Conservation (phyloP, 2,113 vertebrate genomes). For the Megaceryle torquata region DNA sequence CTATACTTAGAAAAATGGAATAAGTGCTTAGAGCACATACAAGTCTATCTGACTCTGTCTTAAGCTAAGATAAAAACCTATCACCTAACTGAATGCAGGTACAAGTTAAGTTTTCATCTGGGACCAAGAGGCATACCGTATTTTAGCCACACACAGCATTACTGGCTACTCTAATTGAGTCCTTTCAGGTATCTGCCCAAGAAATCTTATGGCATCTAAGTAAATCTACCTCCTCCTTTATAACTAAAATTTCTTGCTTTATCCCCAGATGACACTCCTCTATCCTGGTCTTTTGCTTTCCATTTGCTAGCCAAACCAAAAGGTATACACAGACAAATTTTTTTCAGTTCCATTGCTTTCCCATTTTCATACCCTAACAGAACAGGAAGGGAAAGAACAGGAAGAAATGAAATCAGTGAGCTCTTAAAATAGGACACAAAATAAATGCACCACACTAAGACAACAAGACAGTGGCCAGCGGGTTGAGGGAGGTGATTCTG, state of each 20-base stretch:
- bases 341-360: background rate
- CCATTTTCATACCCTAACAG: fast-evolving
- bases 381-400: background rate
- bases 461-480: background rate
- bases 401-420: background rate
- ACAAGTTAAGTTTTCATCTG: background rate
- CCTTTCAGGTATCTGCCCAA: background rate
- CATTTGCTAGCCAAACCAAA: background rate
- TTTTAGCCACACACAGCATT: background rate
- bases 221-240: background rate
- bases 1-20: background rate
- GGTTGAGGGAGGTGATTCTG: no score
- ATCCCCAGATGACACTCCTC: background rate
- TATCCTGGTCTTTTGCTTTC: background rate
- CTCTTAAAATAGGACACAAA: background rate
- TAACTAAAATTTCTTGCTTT: background rate
- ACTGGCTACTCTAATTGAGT: background rate
- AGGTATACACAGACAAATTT: background rate
- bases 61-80: background rate
- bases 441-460: background rate
- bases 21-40: no score
- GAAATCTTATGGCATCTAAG: background rate
- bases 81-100: background rate
- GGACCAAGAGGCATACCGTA: background rate
- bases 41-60: background rate